Evolutionary conservation across 2,797 vertebrate genomes (phyloP).

Genomic region (Chromobotia macracanthus): DNA sequence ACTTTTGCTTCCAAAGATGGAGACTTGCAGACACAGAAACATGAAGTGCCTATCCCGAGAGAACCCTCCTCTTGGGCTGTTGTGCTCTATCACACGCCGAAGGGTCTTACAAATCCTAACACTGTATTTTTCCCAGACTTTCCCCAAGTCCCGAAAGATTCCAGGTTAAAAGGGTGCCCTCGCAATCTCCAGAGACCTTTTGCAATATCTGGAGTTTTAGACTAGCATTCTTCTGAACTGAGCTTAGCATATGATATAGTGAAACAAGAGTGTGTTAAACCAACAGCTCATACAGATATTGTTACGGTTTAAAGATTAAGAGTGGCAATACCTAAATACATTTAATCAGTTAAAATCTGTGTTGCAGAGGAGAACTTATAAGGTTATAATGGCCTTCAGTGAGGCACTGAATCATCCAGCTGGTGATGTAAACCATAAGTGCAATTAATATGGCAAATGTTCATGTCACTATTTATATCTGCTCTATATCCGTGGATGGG

Average conservation of each 20-base stretch:
- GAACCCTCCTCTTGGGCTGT: slow-evolving; percentile 54
- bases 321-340: background rate
- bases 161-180: slow-evolving; percentile 63
- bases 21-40: slow-evolving; percentile 45
- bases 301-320: background rate
- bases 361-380: background rate
- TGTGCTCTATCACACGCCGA: slow-evolving; percentile 39
- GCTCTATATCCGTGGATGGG: background rate
- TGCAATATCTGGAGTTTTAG: slow-evolving; percentile 30
- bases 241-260: background rate
- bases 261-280: background rate
- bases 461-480: background rate
- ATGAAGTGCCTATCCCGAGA: slow-evolving; percentile 44
- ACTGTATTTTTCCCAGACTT: slow-evolving; percentile 68
- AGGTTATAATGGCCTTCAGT: background rate
- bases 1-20: slow-evolving; percentile 11
- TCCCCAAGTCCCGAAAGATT: slow-evolving; percentile 57
- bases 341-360: background rate
- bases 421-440: background rate
- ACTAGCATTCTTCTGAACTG: slow-evolving; percentile 10
- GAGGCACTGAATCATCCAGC: background rate
- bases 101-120: slow-evolving; percentile 33
- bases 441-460: background rate
- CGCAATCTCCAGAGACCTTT: slow-evolving; percentile 43
- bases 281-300: background rate